A percentile compares a stretch with the other conserved stretches of the same genome.
phyloP scores from a whole-genome alignment of 2,113 vertebrate genomes.

The Ellobius talpinus region DNA sequence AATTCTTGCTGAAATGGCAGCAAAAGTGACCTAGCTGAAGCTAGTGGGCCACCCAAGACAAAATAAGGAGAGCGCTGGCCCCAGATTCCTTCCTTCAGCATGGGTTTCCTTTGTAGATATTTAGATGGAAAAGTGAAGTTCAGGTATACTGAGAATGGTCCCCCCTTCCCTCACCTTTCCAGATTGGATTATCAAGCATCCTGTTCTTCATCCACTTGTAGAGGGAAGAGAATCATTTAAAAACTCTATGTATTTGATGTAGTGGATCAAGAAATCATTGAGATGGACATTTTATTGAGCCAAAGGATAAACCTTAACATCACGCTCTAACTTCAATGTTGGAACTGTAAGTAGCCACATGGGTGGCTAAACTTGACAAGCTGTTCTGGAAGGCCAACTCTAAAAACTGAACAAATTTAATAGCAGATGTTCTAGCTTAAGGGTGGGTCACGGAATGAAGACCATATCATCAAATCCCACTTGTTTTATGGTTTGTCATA shows the following conservation, averaged over 20 bases:
- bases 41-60: conserved; percentile 80
- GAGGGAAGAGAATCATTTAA: not conserved
- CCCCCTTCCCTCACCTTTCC: conserved; percentile 8
- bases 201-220: not conserved
- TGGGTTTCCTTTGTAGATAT: conserved; percentile 84
- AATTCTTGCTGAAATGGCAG: conserved; percentile 84
- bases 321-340: conserved; percentile 43
- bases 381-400: conserved; percentile 41
- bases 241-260: conserved; percentile 23
- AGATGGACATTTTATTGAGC: conserved; percentile 31
- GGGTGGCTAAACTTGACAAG: not conserved
- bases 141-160: conserved; percentile 76
- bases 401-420: conserved; percentile 6
- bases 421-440: not conserved
- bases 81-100: conserved; percentile 81
- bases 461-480: not conserved
- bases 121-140: conserved; percentile 78
- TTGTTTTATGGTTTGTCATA: not conserved
- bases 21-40: conserved; percentile 83
- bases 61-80: conserved; percentile 81
- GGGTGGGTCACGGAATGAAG: not conserved
- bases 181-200: conserved; percentile 40
- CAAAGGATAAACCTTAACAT: not conserved
- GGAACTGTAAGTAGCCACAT: not conserved
- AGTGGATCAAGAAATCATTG: not conserved